phyloP scores from a whole-genome alignment of 2,888 invertebrate species.

The Brachypterus glaber region DNA sequence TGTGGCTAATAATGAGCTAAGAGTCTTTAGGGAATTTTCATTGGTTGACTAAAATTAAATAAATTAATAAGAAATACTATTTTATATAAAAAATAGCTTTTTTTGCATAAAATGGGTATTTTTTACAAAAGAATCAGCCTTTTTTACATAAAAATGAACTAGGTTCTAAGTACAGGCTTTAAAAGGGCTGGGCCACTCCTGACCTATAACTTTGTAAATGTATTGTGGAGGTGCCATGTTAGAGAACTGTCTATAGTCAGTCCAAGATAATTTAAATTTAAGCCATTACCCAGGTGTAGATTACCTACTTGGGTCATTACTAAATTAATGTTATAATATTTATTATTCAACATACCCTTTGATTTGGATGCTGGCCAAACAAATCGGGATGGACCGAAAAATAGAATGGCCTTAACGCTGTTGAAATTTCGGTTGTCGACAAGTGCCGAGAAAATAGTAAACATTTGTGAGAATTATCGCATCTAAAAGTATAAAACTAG shows the following conservation, averaged over 20 bases:
- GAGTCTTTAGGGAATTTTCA: conserved; percentile 79
- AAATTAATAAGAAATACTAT: conserved; percentile 8
- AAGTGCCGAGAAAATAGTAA: conserved; percentile 53
- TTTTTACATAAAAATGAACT: too few species aligned
- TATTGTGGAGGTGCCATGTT: too few species aligned
- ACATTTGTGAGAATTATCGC: conserved; percentile 7
- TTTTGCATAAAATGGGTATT: too few species aligned
- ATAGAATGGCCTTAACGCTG: conserved; percentile 87
- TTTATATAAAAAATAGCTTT: too few species aligned
- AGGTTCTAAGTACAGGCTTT: too few species aligned
- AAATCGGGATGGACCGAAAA: conserved; percentile 94
- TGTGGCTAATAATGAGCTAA: conserved; percentile 76
- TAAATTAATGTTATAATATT: conserved; percentile 4
- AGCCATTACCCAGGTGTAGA: too few species aligned
- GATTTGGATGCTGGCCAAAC: conserved; percentile 83
- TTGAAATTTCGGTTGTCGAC: conserved; percentile 76
- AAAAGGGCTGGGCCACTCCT: too few species aligned
- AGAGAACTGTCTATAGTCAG: conserved; percentile 6
- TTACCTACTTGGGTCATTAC: too few species aligned
- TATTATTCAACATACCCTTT: conserved; percentile 58
- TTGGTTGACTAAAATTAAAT: conserved; percentile 57
- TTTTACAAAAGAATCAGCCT: too few species aligned
- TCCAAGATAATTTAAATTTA: conserved; percentile 1
- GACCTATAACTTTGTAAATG: too few species aligned
- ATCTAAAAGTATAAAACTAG: conserved; percentile 6